phyloP scores from a whole-genome alignment of 2,888 invertebrate species.

The Caradrina kadenii region DNA sequence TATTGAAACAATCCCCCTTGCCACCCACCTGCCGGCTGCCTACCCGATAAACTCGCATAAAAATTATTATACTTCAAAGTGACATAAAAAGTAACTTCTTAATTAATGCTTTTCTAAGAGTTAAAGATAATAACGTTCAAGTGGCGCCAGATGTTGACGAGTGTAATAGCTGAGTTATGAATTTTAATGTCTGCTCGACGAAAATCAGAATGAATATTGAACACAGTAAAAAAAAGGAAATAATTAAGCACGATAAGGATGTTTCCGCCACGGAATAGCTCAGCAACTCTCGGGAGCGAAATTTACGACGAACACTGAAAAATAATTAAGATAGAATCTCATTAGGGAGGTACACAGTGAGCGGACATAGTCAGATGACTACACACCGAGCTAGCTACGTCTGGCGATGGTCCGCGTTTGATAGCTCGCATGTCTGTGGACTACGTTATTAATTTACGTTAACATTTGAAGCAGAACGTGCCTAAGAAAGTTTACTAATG shows the following conservation, averaged over 20 bases:
- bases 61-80: constrained; percentile 45
- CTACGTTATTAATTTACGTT: constrained; percentile 40
- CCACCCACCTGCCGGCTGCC: constrained; percentile 22
- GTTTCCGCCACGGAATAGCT: constrained; percentile 80
- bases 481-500: constrained; percentile 43
- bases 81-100: constrained; percentile 72
- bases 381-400: constrained; percentile 39
- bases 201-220: constrained; percentile 87
- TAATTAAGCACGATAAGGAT: constrained; percentile 83
- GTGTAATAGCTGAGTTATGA: constrained; percentile 86
- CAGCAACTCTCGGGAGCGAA: constrained; percentile 75
- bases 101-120: constrained; percentile 82
- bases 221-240: constrained; percentile 82
- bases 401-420: constrained; percentile 22
- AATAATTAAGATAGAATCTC: constrained; percentile 85
- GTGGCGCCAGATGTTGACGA: constrained; percentile 87
- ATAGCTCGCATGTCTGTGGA: constrained; percentile 18
- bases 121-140: constrained; percentile 82
- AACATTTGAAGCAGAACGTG: constrained; percentile 35
- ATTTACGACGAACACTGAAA: constrained; percentile 81
- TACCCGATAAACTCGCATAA: constrained; percentile 40
- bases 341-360: constrained; percentile 73
- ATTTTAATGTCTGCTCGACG: constrained; percentile 85
- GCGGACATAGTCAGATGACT: constrained; percentile 48
- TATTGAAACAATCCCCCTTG: constrained; percentile 8